These are phyloP conservation scores for Aspidiotus destructor DNA, from an alignment of 2,888 invertebrate species.

Conservation along the genomic window DNA sequence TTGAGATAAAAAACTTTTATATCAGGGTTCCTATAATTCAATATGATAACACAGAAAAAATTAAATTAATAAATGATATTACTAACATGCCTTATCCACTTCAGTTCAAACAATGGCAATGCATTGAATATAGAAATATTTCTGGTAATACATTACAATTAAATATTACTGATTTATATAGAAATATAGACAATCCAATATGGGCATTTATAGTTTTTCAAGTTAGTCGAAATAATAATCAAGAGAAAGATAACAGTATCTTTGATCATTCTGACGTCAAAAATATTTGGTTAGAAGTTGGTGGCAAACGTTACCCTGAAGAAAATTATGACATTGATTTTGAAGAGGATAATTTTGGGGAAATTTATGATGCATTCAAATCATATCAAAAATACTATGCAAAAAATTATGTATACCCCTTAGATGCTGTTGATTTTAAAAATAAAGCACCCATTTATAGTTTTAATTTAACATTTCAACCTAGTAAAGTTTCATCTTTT, in stretches of 20 bases:
- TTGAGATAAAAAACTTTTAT: conserved; percentile 4
- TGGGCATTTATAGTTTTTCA: conserved; percentile 2
- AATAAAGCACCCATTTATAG: conserved; percentile 4
- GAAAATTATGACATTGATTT: conserved; percentile 4
- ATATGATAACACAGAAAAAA: conserved; percentile 2
- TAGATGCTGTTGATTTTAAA: conserved; percentile 4
- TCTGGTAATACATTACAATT: background rate
- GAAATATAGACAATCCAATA: conserved; percentile 4
- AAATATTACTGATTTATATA: conserved; percentile 4
- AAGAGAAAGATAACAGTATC: conserved; percentile 4
- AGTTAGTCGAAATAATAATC: conserved; percentile 2
- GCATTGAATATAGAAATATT: conserved; percentile 2
- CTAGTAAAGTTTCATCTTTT: conserved; percentile 2
- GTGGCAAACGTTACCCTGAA: conserved; percentile 4
- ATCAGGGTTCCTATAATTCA: conserved; percentile 4
- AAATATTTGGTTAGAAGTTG: conserved; percentile 2
- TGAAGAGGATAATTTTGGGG: conserved; percentile 2
- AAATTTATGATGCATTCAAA: conserved; percentile 4
- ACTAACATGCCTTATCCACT: background rate
- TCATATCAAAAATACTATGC: conserved; percentile 3
- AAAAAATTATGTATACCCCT: conserved; percentile 2
- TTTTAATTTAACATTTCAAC: conserved; percentile 2
- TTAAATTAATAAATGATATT: conserved; percentile 1
- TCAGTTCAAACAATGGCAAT: conserved; percentile 4
- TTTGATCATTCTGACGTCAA: conserved; percentile 2